Percentiles rank a stretch among this genome's conserved stretches.
Evolutionary conservation across 2,113 vertebrate species (phyloP).

Genomic region (Ovis aries): DNA sequence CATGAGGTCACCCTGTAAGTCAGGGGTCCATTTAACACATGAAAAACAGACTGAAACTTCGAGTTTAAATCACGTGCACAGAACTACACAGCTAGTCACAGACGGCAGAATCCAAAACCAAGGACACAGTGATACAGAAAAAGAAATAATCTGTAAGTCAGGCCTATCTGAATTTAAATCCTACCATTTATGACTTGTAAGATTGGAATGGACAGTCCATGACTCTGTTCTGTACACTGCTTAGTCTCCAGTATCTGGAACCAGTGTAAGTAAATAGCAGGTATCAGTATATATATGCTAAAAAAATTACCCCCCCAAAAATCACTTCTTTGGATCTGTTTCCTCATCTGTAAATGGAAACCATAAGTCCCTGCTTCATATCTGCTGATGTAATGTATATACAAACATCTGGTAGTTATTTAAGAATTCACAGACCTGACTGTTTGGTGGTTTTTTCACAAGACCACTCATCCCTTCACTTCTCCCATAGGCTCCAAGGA

Average conservation of each 20-base stretch:
- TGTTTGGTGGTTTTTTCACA: neutral
- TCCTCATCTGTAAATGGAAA: slow-evolving; percentile 3
- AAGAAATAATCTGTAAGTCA: neutral
- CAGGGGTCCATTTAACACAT: neutral
- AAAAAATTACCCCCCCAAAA: neutral
- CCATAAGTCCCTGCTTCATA: neutral
- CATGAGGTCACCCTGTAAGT: neutral
- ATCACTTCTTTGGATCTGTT: neutral
- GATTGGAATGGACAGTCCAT: neutral
- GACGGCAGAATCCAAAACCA: neutral
- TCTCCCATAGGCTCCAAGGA: neutral
- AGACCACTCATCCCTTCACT: neutral
- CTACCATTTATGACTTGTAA: neutral
- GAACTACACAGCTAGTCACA: neutral
- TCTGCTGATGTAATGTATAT: neutral
- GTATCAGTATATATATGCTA: neutral
- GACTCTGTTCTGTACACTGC: neutral
- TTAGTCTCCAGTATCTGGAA: neutral
- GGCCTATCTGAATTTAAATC: neutral
- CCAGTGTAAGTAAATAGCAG: neutral
- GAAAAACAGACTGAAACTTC: neutral
- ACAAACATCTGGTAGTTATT: neutral
- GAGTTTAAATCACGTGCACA: neutral
- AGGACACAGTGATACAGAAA: neutral
- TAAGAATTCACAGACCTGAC: neutral